phyloP scores from a whole-genome alignment of 2,113 vertebrate genomes.

The Lampris incognitus region DNA sequence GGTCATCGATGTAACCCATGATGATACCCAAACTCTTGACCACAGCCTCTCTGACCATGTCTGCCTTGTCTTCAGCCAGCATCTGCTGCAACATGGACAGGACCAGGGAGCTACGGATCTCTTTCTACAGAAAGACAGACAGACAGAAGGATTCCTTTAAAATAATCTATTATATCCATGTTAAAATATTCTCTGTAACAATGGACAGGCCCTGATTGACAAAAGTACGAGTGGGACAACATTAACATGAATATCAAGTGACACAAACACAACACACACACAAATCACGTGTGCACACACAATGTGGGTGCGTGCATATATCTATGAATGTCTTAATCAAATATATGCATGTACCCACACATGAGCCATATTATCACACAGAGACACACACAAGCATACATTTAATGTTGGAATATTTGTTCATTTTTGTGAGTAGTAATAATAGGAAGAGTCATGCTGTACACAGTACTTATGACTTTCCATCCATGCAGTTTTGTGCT shows the following conservation, averaged over 20 bases:
- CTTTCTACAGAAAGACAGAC: constrained; percentile 85
- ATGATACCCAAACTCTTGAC: constrained; percentile 98
- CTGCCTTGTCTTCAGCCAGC: constrained; percentile 97
- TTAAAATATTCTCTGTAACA: neutral
- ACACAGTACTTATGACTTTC: too few relatives aligned
- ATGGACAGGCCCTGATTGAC: too few relatives aligned
- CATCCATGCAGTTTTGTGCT: neutral
- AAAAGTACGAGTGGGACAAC: too few relatives aligned
- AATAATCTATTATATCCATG: neutral
- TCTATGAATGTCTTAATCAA: too few relatives aligned
- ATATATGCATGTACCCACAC: too few relatives aligned
- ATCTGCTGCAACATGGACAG: constrained; percentile 99
- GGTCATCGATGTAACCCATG: constrained; percentile 98
- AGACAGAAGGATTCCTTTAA: neutral
- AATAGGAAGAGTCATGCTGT: too few relatives aligned
- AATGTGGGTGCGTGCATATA: too few relatives aligned
- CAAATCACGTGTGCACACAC: too few relatives aligned
- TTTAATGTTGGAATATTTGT: neutral
- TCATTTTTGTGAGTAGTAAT: too few relatives aligned
- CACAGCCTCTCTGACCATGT: constrained; percentile 98
- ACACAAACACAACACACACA: too few relatives aligned
- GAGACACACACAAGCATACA: constrained; percentile 13
- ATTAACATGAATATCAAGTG: too few relatives aligned
- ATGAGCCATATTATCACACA: neutral
- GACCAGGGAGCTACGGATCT: constrained; percentile 97